Conservation (phyloP, 2,113 vertebrate species). For the Ophiodon elongatus region DNA sequence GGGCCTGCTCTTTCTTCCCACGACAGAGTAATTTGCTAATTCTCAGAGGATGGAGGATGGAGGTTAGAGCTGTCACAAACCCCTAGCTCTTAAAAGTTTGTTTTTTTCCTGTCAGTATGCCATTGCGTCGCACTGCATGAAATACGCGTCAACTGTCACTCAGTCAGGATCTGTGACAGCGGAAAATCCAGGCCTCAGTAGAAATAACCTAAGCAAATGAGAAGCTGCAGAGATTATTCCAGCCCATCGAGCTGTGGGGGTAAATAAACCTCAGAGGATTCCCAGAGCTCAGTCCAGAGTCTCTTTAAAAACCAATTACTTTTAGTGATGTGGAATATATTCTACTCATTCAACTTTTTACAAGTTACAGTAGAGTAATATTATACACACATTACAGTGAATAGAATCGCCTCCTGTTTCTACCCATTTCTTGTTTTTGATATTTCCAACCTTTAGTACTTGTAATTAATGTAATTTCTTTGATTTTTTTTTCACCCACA, state of each 20-base stretch:
- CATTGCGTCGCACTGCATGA: not conserved
- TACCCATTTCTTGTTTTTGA: not conserved
- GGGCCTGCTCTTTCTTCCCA: constrained; percentile 1
- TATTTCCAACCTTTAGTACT: not conserved
- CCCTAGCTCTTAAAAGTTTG: not conserved
- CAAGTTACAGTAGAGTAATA: not conserved
- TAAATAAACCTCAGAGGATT: constrained; percentile 19
- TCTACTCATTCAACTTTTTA: not conserved
- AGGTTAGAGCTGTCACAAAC: not conserved
- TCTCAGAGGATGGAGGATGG: constrained; percentile 11
- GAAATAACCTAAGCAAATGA: constrained; percentile 43
- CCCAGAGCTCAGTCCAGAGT: not conserved
- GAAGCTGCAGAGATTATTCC: constrained; percentile 37
- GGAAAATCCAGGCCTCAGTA: constrained; percentile 8
- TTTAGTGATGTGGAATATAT: not conserved
- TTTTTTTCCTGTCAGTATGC: not conserved
- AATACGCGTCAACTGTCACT: constrained; percentile 42
- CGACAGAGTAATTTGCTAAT: constrained; percentile 5
- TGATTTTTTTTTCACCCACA: not conserved
- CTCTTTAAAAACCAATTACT: constrained; percentile 37
- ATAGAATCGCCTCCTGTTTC: not conserved
- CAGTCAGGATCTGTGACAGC: constrained; percentile 33
- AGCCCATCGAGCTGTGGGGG: constrained; percentile 16
- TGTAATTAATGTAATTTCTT: not conserved
- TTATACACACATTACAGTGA: not conserved